Base-by-base conservation (phyloP, 1,140 invertebrate genomes). In the Heliconius hewitsoni region DNA sequence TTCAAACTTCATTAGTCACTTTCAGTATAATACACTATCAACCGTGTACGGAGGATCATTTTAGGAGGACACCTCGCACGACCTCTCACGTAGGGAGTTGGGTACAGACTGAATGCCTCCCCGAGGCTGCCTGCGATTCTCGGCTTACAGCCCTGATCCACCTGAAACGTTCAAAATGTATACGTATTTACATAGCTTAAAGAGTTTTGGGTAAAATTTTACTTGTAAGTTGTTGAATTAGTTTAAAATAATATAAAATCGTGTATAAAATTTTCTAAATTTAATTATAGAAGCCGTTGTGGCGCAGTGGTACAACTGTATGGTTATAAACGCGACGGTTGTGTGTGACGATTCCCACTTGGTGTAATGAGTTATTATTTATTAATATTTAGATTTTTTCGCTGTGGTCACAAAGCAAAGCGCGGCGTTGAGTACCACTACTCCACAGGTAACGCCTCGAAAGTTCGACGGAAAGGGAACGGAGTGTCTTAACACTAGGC, bases 91-190 rank as follows among this genome's bases (percentile, higher is more conserved):
- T 57, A 82, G 82, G 78, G 85, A 79, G 81, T 77, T 81, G 82
- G 81, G 34, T 84, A 73, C 84, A 73, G 82, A 93, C 91, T 93
- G 89, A 86, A 80, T 79, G 78, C 75, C 79, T 82, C 84, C 74
- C 85, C 77, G 84, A 82, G 86, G 85, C 81, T 86, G 87, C 84
- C 86, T 83, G 82, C 85, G 83, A 85, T 86, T 83, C 86, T 83
- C 83, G 86, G 80, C 84, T 88, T 87, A 86, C 85, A 91, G 90
- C 88, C 91, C 84, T 84, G 86, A 89, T 90, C 85, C 90, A 88
- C 86, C 84, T 85, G 84, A 84, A 84, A 77, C 81, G 80, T 84
- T 86, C 85, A 77, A 84, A 66, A 66, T 23, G 60, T 66, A 66
- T 66, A 66, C 60, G 75, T 76, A 71, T 77, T 77, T 72, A 80